These are phyloP conservation scores for Athene cunicularia DNA, from an alignment of 2,113 vertebrate genomes.

Conservation along the genomic window DNA sequence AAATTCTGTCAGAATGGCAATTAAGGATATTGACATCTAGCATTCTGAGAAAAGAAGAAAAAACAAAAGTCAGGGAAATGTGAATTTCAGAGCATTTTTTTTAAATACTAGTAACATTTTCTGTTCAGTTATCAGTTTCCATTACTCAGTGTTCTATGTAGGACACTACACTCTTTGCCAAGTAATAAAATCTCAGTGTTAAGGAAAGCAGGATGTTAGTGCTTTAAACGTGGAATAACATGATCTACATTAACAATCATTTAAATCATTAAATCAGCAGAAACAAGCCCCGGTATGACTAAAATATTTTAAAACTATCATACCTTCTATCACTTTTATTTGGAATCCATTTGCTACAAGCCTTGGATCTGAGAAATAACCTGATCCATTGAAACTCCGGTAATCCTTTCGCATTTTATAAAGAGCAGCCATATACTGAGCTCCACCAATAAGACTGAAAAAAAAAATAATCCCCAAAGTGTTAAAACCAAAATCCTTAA, in stretches of 20 bases:
- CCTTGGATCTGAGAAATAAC: conserved; percentile 85
- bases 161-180: background rate
- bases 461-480: conserved; percentile 1
- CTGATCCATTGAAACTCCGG: conserved; percentile 67
- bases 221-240: background rate
- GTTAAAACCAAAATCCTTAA: background rate
- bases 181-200: background rate
- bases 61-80: background rate
- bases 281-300: background rate
- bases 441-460: conserved; percentile 82
- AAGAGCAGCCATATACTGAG: conserved; percentile 82
- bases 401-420: conserved; percentile 82
- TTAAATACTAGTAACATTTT: background rate
- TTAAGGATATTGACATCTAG: background rate
- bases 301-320: conserved; percentile 16
- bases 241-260: background rate
- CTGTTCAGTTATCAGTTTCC: background rate
- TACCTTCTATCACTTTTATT: conserved; percentile 90
- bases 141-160: background rate
- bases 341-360: conserved; percentile 91
- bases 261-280: background rate
- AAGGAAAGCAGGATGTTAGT: background rate
- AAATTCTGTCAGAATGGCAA: background rate
- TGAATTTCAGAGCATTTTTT: background rate
- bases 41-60: background rate